Evolutionary conservation across 2,797 vertebrate species (phyloP).

Genomic region (Sebastes trivittatus): DNA sequence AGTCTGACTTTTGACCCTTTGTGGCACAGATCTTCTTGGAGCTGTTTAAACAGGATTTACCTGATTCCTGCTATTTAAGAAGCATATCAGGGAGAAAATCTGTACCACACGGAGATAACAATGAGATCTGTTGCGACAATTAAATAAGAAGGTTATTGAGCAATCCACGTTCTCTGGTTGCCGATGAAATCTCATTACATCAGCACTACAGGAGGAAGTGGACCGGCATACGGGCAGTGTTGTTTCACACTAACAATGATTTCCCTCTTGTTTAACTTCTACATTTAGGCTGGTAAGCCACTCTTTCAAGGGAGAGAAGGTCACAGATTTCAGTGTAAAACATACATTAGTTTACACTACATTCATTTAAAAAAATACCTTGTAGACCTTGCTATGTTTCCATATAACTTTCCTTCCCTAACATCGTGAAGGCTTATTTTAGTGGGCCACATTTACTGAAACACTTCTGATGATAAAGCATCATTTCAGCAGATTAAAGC

Average conservation of each 20-base stretch:
- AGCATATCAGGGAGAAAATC: background rate
- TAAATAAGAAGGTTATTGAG: conserved; percentile 10
- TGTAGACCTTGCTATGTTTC: background rate
- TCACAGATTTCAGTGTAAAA: background rate
- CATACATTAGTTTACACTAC: background rate
- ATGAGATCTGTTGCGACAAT: background rate
- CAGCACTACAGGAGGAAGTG: conserved; percentile 37
- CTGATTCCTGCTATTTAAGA: background rate
- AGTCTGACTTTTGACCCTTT: conserved; percentile 25
- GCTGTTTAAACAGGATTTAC: conserved; percentile 28
- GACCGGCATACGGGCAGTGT: background rate
- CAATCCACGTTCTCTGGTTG: conserved; percentile 15
- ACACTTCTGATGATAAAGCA: background rate
- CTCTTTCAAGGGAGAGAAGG: background rate
- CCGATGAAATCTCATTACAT: conserved; percentile 47
- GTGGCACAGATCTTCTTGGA: background rate
- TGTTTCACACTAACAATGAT: conserved; percentile 21
- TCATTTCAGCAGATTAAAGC: background rate
- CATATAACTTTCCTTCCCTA: background rate
- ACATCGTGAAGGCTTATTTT: background rate
- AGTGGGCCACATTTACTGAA: background rate
- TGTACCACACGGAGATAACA: background rate
- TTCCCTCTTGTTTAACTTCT: conserved; percentile 19
- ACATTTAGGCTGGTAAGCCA: background rate
- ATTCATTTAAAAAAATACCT: background rate